Base-by-base conservation (phyloP, 1,140 invertebrate genomes). In the Heterodera carotae region DNA sequence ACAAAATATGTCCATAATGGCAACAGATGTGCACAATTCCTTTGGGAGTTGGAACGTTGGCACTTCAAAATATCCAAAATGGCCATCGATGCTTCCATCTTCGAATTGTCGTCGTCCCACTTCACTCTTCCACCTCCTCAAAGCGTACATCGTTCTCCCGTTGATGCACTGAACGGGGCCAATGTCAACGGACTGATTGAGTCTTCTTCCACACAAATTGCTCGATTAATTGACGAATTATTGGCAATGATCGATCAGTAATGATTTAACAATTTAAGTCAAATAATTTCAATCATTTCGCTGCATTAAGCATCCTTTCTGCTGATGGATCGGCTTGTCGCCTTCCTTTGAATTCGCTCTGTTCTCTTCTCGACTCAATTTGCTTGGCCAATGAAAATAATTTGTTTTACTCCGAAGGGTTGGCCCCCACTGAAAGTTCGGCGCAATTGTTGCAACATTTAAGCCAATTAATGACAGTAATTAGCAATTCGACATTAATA, bases 41-140 rank as follows among this genome's bases (percentile, higher is more conserved):
- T 72, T n/a, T 72, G 70, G 70, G 70, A 72, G 59, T 34, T 72
- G 27, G 70, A 72, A 56, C 70, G 70, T 15, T 72, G 70, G 70
- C 70, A 72, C 22, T 72, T 72, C 59, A 60, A 72, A 56, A 22
- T 72, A 31, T 25, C 70, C 59, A 72, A 72, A 56, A 25, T 48
- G 33, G 22, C 43, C 7, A 72, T 72, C 48, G 70, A 60, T 12
- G 62, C 48, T 4, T 69, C 70, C 48, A 60, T 72, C 59, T 72
- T 39, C 59, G 70, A 72, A 15, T 27, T n/a, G n/a, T n/a, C n/a
- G n/a, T n/a, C n/a, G n/a, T n/a, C n/a, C n/a, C n/a, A n/a, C n/a
- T n/a, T 43, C 25, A 5, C 69, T 1, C 15, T 29, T 56, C 27
- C 29, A 10, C 15, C 70, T 8, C 33, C 70, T 31, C 29, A 29